phyloP scores from a whole-genome alignment of 2,113 vertebrate genomes.

The Cnemophilus loriae region DNA sequence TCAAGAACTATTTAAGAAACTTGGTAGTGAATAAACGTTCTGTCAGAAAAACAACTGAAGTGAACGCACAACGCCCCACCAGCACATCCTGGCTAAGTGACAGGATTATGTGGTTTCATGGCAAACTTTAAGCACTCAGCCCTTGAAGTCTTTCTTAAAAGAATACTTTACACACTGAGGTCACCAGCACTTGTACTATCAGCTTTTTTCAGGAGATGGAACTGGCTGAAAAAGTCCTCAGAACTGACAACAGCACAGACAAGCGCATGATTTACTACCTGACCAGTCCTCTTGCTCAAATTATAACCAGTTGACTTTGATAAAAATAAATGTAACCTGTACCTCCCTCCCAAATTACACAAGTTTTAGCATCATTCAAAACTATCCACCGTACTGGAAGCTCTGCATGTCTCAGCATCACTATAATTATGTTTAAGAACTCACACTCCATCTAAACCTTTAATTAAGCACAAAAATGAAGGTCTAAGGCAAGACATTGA shows the following conservation, averaged over 20 bases:
- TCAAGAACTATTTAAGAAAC: not conserved
- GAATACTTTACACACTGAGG: not conserved
- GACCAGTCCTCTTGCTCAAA: not conserved
- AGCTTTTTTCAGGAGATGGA: not conserved
- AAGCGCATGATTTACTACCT: not conserved
- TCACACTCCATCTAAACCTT: not conserved
- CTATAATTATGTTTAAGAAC: conserved; percentile 5
- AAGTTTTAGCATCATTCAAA: not conserved
- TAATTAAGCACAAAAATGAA: conserved; percentile 25
- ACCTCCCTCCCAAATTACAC: not conserved
- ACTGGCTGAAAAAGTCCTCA: not conserved
- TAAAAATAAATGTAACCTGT: not conserved
- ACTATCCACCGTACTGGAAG: not conserved
- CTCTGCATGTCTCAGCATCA: not conserved
- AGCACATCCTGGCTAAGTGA: not conserved
- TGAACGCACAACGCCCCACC: not conserved
- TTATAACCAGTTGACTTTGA: not conserved
- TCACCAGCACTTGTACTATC: not conserved
- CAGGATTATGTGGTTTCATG: not conserved
- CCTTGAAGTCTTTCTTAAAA: not conserved
- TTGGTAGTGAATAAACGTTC: fast-evolving
- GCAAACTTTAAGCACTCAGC: not conserved
- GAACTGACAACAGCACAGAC: not conserved
- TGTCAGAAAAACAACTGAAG: not conserved
- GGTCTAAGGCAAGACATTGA: not conserved